phyloP scores from a whole-genome alignment of 2,113 vertebrate species.

The Coptodon rendalli region DNA sequence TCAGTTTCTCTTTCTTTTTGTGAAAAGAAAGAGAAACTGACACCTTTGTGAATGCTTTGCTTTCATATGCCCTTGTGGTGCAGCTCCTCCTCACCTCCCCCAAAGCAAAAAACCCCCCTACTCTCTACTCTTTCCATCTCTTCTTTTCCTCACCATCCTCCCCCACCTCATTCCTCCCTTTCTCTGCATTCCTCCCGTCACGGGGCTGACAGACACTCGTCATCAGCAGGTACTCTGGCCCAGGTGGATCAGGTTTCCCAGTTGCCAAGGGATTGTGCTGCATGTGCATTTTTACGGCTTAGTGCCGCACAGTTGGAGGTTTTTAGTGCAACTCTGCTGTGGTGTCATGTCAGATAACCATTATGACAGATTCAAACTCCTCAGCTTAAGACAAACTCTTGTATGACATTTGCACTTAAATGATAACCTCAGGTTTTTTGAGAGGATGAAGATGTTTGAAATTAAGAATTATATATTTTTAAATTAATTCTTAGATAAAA shows the following conservation, averaged over 20 bases:
- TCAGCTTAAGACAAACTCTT: slow-evolving; percentile 17
- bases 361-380: slow-evolving; percentile 14
- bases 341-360: slow-evolving; percentile 43
- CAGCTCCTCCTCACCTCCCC: neutral
- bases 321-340: slow-evolving; percentile 32
- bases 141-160: neutral
- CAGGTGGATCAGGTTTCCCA: slow-evolving; percentile 64
- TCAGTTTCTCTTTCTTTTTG: neutral
- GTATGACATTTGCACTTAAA: neutral
- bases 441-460: neutral
- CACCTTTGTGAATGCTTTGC: slow-evolving; percentile 12
- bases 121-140: neutral
- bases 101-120: fast-evolving
- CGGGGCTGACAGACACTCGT: slow-evolving; percentile 65
- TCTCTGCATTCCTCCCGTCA: slow-evolving; percentile 52
- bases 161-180: neutral
- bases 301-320: slow-evolving; percentile 42
- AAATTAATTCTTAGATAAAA: neutral
- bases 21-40: neutral
- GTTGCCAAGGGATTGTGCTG: slow-evolving; percentile 52
- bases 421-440: neutral
- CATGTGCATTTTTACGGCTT: slow-evolving; percentile 56
- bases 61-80: slow-evolving; percentile 8
- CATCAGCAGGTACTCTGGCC: slow-evolving; percentile 64
- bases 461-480: neutral